These are phyloP conservation scores for Cydia amplana DNA, from an alignment of 1,140 invertebrate genomes.

Conservation along the genomic window DNA sequence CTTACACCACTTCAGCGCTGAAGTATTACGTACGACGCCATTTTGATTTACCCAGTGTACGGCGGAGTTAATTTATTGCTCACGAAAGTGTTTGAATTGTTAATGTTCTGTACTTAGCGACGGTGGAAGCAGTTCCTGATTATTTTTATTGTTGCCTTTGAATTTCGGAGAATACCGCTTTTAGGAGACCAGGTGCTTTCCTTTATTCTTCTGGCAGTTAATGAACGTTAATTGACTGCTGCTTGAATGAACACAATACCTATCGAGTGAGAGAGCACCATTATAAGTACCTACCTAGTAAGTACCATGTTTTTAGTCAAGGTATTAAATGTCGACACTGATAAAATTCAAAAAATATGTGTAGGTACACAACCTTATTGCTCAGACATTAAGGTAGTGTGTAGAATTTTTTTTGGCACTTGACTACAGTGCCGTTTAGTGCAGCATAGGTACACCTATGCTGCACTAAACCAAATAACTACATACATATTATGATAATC, in stretches of 20 bases:
- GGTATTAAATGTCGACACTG: too few species aligned
- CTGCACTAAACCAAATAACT: too few species aligned
- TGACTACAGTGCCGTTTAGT: too few species aligned
- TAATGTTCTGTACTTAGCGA: conserved; percentile 64
- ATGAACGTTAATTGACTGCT: not conserved
- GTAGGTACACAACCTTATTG: too few species aligned
- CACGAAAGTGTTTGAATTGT: conserved; percentile 75
- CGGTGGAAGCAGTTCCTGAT: conserved; percentile 36
- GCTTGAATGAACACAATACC: not conserved
- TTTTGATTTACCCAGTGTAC: conserved; percentile 69
- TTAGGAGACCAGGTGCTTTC: conserved; percentile 12
- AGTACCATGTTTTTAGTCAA: not conserved
- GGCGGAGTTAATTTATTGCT: conserved; percentile 69
- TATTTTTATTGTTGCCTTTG: conserved; percentile 31
- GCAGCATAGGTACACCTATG: too few species aligned
- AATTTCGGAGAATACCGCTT: conserved; percentile 14
- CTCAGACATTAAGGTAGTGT: too few species aligned
- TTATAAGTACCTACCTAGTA: not conserved
- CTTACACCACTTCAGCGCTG: conserved; percentile 43
- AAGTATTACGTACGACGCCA: conserved; percentile 67
- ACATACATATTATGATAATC: too few species aligned
- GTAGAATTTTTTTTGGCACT: too few species aligned
- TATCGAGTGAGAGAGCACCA: not conserved
- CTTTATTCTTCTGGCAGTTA: not conserved
- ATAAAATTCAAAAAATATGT: too few species aligned